Base-by-base conservation (phyloP, 2,797 vertebrate genomes). In the Gallinago stenura region DNA sequence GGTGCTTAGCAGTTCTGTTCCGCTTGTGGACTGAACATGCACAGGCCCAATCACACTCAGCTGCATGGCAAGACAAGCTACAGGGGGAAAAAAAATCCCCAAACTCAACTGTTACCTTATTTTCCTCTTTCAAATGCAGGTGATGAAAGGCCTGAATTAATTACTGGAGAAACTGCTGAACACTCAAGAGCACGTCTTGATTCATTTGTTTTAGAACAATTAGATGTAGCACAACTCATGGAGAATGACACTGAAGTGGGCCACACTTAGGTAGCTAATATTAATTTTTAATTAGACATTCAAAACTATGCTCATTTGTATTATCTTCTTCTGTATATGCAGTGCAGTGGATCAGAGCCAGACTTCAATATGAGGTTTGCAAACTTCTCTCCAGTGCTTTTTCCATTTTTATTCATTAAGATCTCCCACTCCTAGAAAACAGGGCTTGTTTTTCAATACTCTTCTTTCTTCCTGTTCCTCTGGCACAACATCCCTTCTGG, bases 1-100 rank as follows among this genome's bases (percentile, higher is more conserved):
- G 61, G 76, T 69, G 54, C 54, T 94, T 69, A 83, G 68, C 79
- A 89, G 33, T 94, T 96, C 77, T 90, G 15, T 79, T 93, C 75
- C 68, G 10, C 46, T 83, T 54, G 12, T 31, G 94, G 89, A 37
- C 54, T 43, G 45, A 21, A 71, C 7, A 10, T 16, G 26, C 45
- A 68, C 0, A 2, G 68, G 60, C 75, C 87, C 11, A 9, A 39
- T 92, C 79, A 75, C 39, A 3, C n/a, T 62, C 61, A 65, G 65
- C 65, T 83, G 31, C 60, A 50, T 85, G 62, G 28, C 17, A 48
- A 69, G 78, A 65, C 33, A 80, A 86, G 64, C 13, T 83, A 12
- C 16, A 69, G 26, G 51, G 16, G 18, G 33, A 25, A 24, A 15
- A 15, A 56, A 56, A 83, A 28, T 16, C 11, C 41, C 31, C 37